Percentiles rank a stretch among this genome's conserved stretches.
These are phyloP conservation scores for Amphibalanus amphitrite DNA, from an alignment of 1,140 invertebrate species.

Conservation along the genomic window DNA sequence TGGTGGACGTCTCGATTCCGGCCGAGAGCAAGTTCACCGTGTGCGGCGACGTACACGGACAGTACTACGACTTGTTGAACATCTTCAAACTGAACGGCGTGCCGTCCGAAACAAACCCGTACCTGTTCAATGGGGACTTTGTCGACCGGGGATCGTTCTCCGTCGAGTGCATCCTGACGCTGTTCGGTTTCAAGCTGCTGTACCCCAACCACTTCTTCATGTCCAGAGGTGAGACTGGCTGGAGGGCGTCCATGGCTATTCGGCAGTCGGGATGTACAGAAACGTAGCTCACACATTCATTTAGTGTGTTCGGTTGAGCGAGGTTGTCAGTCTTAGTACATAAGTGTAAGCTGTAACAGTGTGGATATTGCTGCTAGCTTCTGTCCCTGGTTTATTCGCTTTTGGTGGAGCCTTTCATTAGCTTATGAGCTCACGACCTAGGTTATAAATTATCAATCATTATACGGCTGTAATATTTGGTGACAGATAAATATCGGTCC, in stretches of 20 bases:
- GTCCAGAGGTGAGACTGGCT: slow-evolving; percentile 80
- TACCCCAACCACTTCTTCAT: slow-evolving; percentile 97
- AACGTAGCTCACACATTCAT: too few species aligned
- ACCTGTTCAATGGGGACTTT: slow-evolving; percentile 97
- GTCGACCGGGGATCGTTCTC: slow-evolving; percentile 98
- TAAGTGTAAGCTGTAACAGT: neutral
- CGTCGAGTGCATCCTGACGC: slow-evolving; percentile 94
- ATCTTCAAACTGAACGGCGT: slow-evolving; percentile 94
- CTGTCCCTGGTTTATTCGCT: too few species aligned
- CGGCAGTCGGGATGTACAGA: neutral
- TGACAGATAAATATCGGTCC: too few species aligned
- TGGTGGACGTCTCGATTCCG: slow-evolving; percentile 76
- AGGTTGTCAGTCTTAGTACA: too few species aligned
- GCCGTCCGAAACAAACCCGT: slow-evolving; percentile 88
- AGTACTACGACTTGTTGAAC: slow-evolving; percentile 96
- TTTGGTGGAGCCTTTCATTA: too few species aligned
- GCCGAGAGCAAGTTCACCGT: slow-evolving; percentile 90
- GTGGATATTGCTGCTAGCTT: neutral
- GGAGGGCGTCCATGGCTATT: neutral
- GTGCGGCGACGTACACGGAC: slow-evolving; percentile 99
- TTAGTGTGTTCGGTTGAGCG: too few species aligned
- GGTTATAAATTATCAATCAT: too few species aligned
- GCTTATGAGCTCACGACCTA: too few species aligned
- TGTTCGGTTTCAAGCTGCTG: slow-evolving; percentile 93
- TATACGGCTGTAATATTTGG: too few species aligned